phyloP scores from a whole-genome alignment of 2,888 invertebrate species.

The Lasioglossum morio region DNA sequence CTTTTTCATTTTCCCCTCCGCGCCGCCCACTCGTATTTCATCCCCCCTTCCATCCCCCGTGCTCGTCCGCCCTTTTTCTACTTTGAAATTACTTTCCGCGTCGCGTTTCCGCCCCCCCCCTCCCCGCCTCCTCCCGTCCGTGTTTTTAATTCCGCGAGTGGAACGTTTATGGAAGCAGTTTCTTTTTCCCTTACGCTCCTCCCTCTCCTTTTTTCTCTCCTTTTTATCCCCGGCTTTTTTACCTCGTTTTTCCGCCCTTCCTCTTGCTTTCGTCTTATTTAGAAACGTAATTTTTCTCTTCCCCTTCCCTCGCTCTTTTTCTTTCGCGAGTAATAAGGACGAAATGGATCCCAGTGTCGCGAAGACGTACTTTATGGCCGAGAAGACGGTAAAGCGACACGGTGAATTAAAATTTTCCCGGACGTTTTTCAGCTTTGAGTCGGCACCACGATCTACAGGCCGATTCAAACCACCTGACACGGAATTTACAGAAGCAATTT shows the following conservation, averaged over 20 bases:
- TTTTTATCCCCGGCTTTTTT: neutral
- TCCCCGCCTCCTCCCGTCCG: neutral
- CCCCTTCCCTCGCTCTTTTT: neutral
- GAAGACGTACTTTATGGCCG: neutral
- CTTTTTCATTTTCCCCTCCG: constrained; percentile 7
- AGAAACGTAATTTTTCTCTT: constrained; percentile 2
- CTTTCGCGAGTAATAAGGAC: constrained; percentile 3
- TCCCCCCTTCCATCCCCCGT: neutral
- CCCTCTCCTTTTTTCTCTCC: neutral
- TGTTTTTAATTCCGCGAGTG: constrained; percentile 13
- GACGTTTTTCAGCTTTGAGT: neutral
- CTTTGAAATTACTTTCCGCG: constrained; percentile 22
- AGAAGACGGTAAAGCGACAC: neutral
- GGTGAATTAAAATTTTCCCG: constrained; percentile 10
- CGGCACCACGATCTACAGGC: neutral
- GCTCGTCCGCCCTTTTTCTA: neutral
- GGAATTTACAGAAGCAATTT: constrained; percentile 5
- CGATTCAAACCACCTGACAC: neutral
- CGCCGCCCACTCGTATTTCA: constrained; percentile 2
- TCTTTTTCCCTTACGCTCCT: neutral
- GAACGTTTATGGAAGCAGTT: constrained; percentile 19
- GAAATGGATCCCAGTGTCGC: constrained; percentile 1
- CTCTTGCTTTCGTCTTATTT: constrained; percentile 9
- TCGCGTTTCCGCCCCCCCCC: neutral
- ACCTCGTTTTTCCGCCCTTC: neutral